phyloP scores from a whole-genome alignment of 2,797 vertebrate species.

The Phrynocephalus guinanensis region DNA sequence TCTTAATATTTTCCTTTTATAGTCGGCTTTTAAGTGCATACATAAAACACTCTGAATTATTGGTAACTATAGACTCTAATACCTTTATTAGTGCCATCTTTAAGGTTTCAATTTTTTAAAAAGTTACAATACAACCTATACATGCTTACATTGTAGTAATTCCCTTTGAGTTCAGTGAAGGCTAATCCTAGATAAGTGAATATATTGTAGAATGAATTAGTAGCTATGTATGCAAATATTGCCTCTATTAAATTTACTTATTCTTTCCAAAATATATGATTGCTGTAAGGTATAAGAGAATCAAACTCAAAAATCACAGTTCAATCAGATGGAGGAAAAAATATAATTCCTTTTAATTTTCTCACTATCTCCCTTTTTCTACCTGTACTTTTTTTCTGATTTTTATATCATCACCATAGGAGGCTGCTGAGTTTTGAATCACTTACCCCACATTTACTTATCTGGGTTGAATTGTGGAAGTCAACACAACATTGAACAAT shows the following conservation, averaged over 20 bases:
- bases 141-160: neutral
- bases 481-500: constrained; percentile 17
- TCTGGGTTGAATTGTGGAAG: neutral
- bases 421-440: constrained; percentile 19
- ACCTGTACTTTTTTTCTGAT: neutral
- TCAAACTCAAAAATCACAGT: constrained; percentile 26
- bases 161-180: neutral
- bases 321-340: neutral
- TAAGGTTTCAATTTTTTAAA: neutral
- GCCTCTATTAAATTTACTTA: neutral
- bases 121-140: neutral
- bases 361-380: neutral
- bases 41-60: constrained; percentile 16
- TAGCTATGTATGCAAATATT: neutral
- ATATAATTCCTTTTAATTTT: neutral
- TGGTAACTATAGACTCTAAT: neutral
- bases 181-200: neutral
- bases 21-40: neutral
- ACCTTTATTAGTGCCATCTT: neutral
- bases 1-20: neutral
- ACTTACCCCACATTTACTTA: neutral
- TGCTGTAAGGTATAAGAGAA: neutral
- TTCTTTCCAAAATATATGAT: constrained; percentile 8
- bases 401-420: constrained; percentile 21
- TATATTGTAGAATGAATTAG: neutral